Conservation (phyloP, 2,888 invertebrate genomes). For the Cerceris rybyensis region DNA sequence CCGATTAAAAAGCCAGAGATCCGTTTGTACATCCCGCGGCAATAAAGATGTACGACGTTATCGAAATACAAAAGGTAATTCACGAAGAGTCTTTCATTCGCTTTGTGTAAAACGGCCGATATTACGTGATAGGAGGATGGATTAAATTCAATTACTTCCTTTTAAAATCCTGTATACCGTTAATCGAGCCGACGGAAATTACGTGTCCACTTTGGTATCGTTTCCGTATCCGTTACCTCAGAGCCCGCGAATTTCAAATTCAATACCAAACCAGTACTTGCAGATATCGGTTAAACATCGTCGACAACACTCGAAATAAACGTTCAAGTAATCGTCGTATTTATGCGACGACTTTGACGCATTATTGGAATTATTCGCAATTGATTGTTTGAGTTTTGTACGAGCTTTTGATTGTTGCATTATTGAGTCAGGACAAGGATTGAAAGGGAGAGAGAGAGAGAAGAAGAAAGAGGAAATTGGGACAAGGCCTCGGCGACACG, state of each 20-base stretch:
- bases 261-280: conserved; percentile 56
- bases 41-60: conserved; percentile 32
- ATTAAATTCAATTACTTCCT: conserved; percentile 33
- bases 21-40: conserved; percentile 5
- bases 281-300: conserved; percentile 38
- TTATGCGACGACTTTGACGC: no score
- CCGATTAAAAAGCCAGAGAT: conserved; percentile 38
- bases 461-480: no score
- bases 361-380: no score
- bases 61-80: conserved; percentile 37
- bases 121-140: conserved; percentile 47
- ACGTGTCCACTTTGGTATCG: conserved; percentile 59
- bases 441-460: no score
- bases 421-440: no score
- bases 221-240: conserved; percentile 51
- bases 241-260: conserved; percentile 48
- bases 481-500: no score
- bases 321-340: conserved; percentile 1
- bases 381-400: no score
- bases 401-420: no score
- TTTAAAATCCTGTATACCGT: conserved; percentile 51
- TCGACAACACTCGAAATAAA: conserved; percentile 33
- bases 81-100: conserved; percentile 36
- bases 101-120: conserved; percentile 44
- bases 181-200: conserved; percentile 64